These are phyloP conservation scores for Polyommatus icarus DNA, from an alignment of 2,888 invertebrate genomes.

Conservation along the genomic window DNA sequence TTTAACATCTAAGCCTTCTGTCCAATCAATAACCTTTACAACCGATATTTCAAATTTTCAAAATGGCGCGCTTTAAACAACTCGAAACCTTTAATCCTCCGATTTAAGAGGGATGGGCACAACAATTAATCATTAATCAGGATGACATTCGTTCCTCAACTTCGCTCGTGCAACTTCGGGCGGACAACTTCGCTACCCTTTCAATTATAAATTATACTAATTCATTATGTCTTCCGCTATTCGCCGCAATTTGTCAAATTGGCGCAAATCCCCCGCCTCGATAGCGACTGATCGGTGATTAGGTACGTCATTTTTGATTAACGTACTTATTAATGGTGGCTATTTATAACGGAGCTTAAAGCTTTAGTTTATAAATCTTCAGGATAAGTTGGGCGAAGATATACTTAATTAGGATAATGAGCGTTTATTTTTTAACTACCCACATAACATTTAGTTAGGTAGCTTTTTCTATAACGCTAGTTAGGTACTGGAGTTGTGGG, in stretches of 20 bases:
- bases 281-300: conserved; percentile 35
- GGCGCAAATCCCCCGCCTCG: conserved; percentile 63
- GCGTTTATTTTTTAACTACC: background rate
- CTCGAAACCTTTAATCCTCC: conserved; percentile 45
- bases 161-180: conserved; percentile 59
- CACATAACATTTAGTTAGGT: background rate
- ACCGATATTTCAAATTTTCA: background rate
- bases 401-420: background rate
- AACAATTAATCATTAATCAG: conserved; percentile 77
- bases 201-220: conserved; percentile 79
- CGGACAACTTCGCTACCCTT: conserved; percentile 68
- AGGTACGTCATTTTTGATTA: conserved; percentile 28
- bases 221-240: conserved; percentile 71
- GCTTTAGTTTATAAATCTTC: background rate
- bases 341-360: conserved; percentile 7
- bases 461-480: background rate
- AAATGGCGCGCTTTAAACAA: conserved; percentile 36
- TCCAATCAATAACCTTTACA: background rate
- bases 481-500: background rate
- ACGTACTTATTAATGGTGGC: conserved; percentile 21
- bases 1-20: background rate
- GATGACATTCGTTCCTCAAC: conserved; percentile 73
- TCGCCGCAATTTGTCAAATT: conserved; percentile 76
- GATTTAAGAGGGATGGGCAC: conserved; percentile 55
- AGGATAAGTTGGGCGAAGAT: background rate